phyloP scores from a whole-genome alignment of 2,888 invertebrate species.

The Phaedon cochleariae region DNA sequence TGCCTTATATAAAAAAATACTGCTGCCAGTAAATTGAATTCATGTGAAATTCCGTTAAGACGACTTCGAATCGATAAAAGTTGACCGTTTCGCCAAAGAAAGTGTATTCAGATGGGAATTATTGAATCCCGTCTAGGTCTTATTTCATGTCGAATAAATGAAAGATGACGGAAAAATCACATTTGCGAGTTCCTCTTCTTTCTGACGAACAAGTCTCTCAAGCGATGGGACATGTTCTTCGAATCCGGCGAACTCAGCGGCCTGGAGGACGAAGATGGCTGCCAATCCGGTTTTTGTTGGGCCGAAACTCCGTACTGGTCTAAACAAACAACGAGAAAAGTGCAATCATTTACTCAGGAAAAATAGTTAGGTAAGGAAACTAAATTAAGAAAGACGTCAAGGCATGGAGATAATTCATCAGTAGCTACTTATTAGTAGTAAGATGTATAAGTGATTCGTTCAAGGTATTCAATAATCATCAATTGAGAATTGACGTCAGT shows the following conservation, averaged over 20 bases:
- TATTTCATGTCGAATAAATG: not conserved
- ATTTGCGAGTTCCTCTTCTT: conserved; percentile 67
- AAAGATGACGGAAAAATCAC: conserved; percentile 56
- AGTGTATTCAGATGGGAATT: no score
- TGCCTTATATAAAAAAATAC: conserved; percentile 4
- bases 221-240: conserved; percentile 69
- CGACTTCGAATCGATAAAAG: no score
- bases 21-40: not conserved
- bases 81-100: no score
- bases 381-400: no score
- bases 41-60: not conserved
- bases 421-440: no score
- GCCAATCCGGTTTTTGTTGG: conserved; percentile 40
- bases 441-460: no score
- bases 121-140: no score
- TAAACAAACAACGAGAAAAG: conserved; percentile 27
- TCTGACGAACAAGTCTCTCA: conserved; percentile 69
- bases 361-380: no score
- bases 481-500: no score
- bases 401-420: no score
- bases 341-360: no score
- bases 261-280: conserved; percentile 47
- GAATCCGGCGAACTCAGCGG: conserved; percentile 51
- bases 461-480: no score
- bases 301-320: conserved; percentile 43